Conservation (phyloP, 2,797 vertebrate genomes). For the Rhodeus uyekii region DNA sequence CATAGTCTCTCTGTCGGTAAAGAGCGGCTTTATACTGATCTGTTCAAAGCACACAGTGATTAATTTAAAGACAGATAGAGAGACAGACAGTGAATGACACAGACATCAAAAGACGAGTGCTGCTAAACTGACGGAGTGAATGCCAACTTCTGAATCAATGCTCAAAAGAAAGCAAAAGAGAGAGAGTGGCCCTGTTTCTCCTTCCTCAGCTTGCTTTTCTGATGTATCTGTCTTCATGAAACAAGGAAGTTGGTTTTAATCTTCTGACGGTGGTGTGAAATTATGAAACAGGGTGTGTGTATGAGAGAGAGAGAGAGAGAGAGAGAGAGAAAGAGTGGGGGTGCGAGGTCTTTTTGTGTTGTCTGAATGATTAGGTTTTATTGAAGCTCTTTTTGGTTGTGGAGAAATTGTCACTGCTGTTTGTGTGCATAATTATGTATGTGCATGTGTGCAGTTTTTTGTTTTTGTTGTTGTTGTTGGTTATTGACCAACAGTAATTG, state of each 20-base stretch:
- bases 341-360: conserved; percentile 49
- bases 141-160: conserved; percentile 69
- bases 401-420: conserved; percentile 2
- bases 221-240: conserved; percentile 70
- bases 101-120: conserved; percentile 72
- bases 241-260: conserved; percentile 69
- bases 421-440: neutral
- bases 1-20: conserved; percentile 19
- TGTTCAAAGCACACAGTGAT: conserved; percentile 75
- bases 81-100: conserved; percentile 72
- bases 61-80: conserved; percentile 74
- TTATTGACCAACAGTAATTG: neutral
- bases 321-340: neutral
- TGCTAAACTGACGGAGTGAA: conserved; percentile 66
- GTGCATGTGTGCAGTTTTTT: neutral
- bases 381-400: conserved; percentile 45
- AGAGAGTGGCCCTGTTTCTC: conserved; percentile 2
- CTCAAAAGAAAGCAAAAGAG: conserved; percentile 60
- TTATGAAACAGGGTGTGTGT: conserved; percentile 60
- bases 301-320: neutral
- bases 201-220: conserved; percentile 59
- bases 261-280: conserved; percentile 65
- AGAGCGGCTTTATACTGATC: conserved; percentile 60
- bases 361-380: conserved; percentile 62
- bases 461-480: neutral